Evolutionary conservation across 2,888 invertebrate species (phyloP), one percentile per base, ranked within the genome.

Genomic region (Clivina fossor): DNA sequence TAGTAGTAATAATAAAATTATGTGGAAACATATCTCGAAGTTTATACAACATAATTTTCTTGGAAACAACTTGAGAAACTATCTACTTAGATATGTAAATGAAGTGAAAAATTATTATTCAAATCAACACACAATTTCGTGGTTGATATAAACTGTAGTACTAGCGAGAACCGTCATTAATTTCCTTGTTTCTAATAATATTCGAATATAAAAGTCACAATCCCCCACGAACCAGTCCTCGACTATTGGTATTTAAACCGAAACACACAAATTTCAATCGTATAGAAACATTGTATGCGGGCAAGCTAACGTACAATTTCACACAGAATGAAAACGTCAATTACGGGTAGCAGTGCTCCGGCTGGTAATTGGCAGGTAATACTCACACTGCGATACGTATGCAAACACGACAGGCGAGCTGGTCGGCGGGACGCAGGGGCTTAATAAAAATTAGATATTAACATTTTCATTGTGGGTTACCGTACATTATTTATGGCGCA

Each of bases 361-460:
- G 51, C 32, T 32, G 40, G 38, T 55, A 55, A 55, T 55, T 55
- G 55, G 55, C 55, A 55, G 32, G 37, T 55, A 55, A 55, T 55
- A 38, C 20, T n/a, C n/a, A n/a, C n/a, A n/a, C 38, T 38, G 55
- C 32, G 55, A 46, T 44, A 53, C 44, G 44, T 53, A 53, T 44
- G 53, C 44, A 53, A 38, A 47, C 47, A 38, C 30, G 51, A 38
- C 30, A 15, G 33, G 18, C 26, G 19, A 7, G 9, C 9, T 35
- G 15, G 15, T 9, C 30, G 28, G 41, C 24, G 15, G 51, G 40
- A 20, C 13, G 22, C 32, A 24, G 33, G 35, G 22, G 30, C 30
- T n/a, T 38, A 46, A 55, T 47, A 55, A 55, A 55, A 55, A 55
- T 55, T 55, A 47, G 55, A 47, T 55, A 55, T 55, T 55, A 55